Percentiles rank a stretch among this genome's conserved stretches.
phyloP scores from a whole-genome alignment of 2,113 vertebrate genomes.

The Montifringilla adamsi region DNA sequence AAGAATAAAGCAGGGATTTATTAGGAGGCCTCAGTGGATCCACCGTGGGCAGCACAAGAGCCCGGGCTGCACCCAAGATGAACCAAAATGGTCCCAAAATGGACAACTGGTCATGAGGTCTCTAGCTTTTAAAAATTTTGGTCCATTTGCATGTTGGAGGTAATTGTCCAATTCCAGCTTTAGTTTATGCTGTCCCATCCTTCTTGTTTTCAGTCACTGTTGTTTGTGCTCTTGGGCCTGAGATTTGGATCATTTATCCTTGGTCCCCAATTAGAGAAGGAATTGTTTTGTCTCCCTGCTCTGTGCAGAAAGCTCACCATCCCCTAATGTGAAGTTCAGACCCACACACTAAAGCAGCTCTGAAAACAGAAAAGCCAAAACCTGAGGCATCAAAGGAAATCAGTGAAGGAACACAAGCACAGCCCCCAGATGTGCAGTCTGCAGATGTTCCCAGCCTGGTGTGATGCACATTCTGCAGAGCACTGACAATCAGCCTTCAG shows the following conservation, averaged over 20 bases:
- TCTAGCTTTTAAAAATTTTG: background rate
- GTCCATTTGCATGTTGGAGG: background rate
- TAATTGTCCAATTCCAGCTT: background rate
- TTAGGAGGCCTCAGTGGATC: background rate
- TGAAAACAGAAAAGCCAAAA: background rate
- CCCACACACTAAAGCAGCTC: background rate
- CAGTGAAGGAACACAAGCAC: background rate
- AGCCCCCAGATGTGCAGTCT: background rate
- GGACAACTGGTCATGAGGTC: accelerated
- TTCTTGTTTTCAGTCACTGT: no score
- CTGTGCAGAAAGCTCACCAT: background rate
- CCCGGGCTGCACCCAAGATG: background rate
- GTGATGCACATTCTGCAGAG: background rate
- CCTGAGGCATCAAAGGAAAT: background rate
- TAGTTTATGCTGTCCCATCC: no score
- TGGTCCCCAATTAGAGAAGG: background rate
- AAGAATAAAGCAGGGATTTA: background rate
- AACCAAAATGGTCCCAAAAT: background rate
- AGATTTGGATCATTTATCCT: background rate
- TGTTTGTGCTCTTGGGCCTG: background rate
- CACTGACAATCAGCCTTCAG: background rate
- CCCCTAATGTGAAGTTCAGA: background rate
- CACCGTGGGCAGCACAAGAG: background rate
- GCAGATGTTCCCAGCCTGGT: background rate
- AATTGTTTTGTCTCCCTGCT: background rate